Conservation (phyloP, 2,113 vertebrate species). For the Chaenogobius annularis region DNA sequence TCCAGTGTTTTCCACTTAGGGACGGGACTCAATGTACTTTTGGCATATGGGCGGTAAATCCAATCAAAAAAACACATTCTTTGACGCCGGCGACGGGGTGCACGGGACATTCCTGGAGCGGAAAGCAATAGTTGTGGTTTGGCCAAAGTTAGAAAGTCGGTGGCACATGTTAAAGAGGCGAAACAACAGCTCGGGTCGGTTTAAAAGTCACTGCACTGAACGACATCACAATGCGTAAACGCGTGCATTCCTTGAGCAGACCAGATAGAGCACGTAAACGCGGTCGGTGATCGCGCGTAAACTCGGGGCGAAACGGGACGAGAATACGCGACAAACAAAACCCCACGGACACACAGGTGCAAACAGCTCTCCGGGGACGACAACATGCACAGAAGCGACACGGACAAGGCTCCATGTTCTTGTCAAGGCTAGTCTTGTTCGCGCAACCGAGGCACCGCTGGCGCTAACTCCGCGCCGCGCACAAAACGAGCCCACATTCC, state of each 20-base stretch:
- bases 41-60: constrained; percentile 71
- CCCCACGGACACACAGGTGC: constrained; percentile 62
- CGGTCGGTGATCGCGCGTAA: constrained; percentile 37
- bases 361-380: constrained; percentile 39
- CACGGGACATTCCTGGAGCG: constrained; percentile 25
- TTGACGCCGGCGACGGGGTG: constrained; percentile 41
- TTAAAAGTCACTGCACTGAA: constrained; percentile 35
- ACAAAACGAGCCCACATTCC: background rate
- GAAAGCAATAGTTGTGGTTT: background rate
- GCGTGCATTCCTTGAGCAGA: constrained; percentile 67
- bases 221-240: constrained; percentile 42
- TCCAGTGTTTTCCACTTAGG: constrained; percentile 50
- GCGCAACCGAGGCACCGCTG: constrained; percentile 26
- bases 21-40: constrained; percentile 74
- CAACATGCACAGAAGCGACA: constrained; percentile 38
- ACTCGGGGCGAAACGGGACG: constrained; percentile 4
- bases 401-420: constrained; percentile 61
- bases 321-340: constrained; percentile 27
- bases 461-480: background rate
- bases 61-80: constrained; percentile 58
- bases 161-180: constrained; percentile 34
- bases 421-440: constrained; percentile 23
- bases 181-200: constrained; percentile 47
- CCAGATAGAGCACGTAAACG: constrained; percentile 34
- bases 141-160: constrained; percentile 1